Evolutionary conservation across 2,888 invertebrate species (phyloP).

Genomic region (Eurytoma adleriae): DNA sequence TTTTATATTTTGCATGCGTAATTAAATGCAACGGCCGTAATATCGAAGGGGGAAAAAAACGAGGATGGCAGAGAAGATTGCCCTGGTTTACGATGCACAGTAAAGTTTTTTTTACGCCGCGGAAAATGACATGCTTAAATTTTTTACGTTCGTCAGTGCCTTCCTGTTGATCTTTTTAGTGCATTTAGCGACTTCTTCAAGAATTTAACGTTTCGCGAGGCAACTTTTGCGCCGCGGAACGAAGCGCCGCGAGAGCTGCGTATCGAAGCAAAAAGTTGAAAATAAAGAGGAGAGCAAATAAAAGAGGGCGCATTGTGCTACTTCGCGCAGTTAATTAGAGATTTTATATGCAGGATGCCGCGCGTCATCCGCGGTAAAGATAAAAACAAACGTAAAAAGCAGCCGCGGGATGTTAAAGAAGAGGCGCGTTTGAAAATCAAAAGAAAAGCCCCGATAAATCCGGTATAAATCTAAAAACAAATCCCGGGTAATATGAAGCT

Average conservation of each 20-base stretch:
- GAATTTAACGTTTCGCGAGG: constrained; percentile 9
- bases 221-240: neutral
- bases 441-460: neutral
- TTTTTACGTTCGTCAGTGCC: constrained; percentile 32
- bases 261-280: constrained; percentile 4
- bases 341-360: too few species aligned
- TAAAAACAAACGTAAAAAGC: too few species aligned
- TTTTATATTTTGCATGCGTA: constrained; percentile 22
- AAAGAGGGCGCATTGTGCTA: too few species aligned
- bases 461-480: constrained; percentile 11
- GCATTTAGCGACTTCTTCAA: neutral
- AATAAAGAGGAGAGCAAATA: neutral
- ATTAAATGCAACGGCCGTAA: constrained; percentile 22
- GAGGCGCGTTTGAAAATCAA: too few species aligned
- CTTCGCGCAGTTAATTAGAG: too few species aligned
- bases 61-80: constrained; percentile 3
- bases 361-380: too few species aligned
- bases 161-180: constrained; percentile 11
- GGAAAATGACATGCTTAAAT: constrained; percentile 30
- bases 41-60: constrained; percentile 14
- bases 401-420: too few species aligned
- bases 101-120: constrained; percentile 43
- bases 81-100: constrained; percentile 29
- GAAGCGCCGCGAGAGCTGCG: neutral
- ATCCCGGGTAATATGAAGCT: constrained; percentile 5